Percentiles rank a stretch among this genome's conserved stretches.
phyloP scores from a whole-genome alignment of 2,888 invertebrate species.

The Sinopyrophorus schimmeli region DNA sequence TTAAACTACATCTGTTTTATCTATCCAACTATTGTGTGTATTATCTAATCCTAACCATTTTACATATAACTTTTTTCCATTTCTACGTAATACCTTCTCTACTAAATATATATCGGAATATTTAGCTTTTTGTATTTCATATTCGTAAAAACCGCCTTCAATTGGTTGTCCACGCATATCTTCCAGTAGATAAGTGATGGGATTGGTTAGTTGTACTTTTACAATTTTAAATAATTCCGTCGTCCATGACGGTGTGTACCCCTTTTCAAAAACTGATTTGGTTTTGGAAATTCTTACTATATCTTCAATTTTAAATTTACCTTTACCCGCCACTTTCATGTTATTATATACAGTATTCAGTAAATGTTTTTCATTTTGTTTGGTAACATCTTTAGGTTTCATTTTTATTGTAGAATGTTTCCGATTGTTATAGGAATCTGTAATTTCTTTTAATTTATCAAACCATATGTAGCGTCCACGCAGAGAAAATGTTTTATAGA shows the following conservation, averaged over 20 bases:
- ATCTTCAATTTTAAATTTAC: conserved; percentile 42
- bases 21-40: conserved; percentile 15
- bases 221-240: conserved; percentile 46
- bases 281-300: conserved; percentile 44
- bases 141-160: conserved; percentile 40
- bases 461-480: conserved; percentile 37
- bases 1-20: too few species aligned
- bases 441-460: conserved; percentile 25
- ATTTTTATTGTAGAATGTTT: conserved; percentile 47
- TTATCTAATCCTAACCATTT: conserved; percentile 35
- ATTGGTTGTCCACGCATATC: conserved; percentile 39
- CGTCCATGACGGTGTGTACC: conserved; percentile 46
- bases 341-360: conserved; percentile 34
- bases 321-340: conserved; percentile 34
- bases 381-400: conserved; percentile 39
- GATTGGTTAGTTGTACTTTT: conserved; percentile 41
- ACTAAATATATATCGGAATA: conserved; percentile 42
- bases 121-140: conserved; percentile 35
- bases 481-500: conserved; percentile 15
- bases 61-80: conserved; percentile 37
- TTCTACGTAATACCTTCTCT: conserved; percentile 41
- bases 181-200: conserved; percentile 42
- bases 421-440: conserved; percentile 43
- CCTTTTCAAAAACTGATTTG: conserved; percentile 45
- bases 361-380: too few species aligned